Evolutionary conservation across 2,888 invertebrate species (phyloP), one percentile per base, ranked within the genome.

Genomic region (Cyaniris semiargus): DNA sequence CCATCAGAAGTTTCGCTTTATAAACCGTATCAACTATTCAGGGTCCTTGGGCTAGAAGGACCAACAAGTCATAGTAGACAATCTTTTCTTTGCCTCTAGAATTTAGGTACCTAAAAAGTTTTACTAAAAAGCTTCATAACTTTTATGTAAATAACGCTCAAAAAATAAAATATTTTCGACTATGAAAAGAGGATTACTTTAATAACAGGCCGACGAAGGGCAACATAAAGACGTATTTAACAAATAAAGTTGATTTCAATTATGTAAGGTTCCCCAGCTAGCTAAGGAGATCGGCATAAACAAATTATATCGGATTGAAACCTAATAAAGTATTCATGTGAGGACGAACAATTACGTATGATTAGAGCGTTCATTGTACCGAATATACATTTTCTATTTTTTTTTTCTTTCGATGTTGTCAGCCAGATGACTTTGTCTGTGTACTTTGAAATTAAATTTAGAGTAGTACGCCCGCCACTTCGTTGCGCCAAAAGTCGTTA

Each of bases 301-400:
- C 60, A 76, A 78, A 76, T 78, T 72, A 78, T 76, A 31, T 76
- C 5, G 38, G 21, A 71, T 48, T 71, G 76, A 72, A 78, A 21
- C 60, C 72, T 74, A 70, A 78, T 75, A 75, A 76, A 75, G 66
- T 74, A 66, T 76, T 78, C 76, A 78, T 76, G n/a, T 76, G 18
- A 76, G 21, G 66, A 53, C 44, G 74, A 27, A 75, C n/a, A 75
- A 34, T 53, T 38, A 38, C 53, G 23, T 74, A 27, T 53, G 27
- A 27, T 74, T 74, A 53, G 53, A 15, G 48, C 7, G 4, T 18
- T 18, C 18, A 15, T 53, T 74, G 74, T 48, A 48, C 74, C 27
- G 8, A 18, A 74, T 27, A 48, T 53, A 74, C 48, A 53, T 53
- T 74, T 53, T 38, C n/a, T 27, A 27, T 27, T 10, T 71, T 38